Evolutionary conservation across 2,888 invertebrate species (phyloP).

Genomic region (Xiphydria camelus): DNA sequence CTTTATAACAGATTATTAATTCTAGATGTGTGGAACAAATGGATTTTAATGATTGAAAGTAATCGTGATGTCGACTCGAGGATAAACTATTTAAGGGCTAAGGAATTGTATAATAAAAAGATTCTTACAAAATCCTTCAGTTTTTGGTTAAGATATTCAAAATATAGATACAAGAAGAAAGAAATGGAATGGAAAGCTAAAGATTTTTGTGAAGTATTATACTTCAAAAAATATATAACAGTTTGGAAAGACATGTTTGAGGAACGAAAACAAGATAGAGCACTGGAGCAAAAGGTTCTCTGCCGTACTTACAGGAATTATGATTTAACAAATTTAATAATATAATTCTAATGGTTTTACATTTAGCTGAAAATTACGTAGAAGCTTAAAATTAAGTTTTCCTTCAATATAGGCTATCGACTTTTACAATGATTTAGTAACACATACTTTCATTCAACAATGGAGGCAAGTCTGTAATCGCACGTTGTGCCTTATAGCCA

Average conservation of each 20-base stretch:
- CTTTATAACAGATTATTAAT: background rate
- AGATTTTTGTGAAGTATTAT: background rate
- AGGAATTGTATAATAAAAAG: background rate
- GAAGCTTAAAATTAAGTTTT: background rate
- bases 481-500: slow-evolving; percentile 1
- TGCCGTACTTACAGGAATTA: background rate
- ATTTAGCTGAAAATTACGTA: no score
- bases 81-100: background rate
- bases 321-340: no score
- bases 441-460: background rate
- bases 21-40: background rate
- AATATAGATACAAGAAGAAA: background rate
- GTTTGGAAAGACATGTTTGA: background rate
- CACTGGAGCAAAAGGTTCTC: background rate
- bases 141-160: background rate
- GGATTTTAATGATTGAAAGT: background rate
- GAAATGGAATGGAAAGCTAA: background rate
- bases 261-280: background rate
- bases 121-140: background rate
- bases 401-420: background rate
- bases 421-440: background rate
- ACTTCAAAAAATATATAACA: background rate
- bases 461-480: slow-evolving; percentile 4
- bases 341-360: no score
- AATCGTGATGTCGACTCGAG: background rate